Base-by-base conservation (phyloP, 2,888 invertebrate genomes). In the Tetrapedia diversipes region DNA sequence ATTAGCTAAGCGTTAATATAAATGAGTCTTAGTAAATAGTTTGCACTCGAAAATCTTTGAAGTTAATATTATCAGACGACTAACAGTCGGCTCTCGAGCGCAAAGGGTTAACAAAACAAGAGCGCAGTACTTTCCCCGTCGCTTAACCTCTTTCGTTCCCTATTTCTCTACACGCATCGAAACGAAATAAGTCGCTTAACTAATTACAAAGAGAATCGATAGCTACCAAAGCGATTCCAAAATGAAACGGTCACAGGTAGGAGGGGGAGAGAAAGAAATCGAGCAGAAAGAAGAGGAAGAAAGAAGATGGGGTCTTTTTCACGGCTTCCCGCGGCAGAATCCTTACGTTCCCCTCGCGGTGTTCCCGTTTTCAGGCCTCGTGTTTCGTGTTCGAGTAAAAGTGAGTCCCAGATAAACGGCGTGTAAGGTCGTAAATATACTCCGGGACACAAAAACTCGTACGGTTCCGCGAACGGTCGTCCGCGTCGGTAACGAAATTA, bases 401-500 rank as follows among this genome's bases (percentile, higher is more conserved):
- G 80, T 81, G 78, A 80, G 78, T 72, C 74, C 64, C 59, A 75
- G 74, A 75, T 78, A 75, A 80, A 77, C 66, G 59, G 59, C 59
- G 34, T 61, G 68, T 68, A 53, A 45, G n/a, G 45, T 59, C 63
- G 65, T 72, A 76, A 72, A 72, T 72, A 67, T 39, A 67, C 53
- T 19, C 53, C 14, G 19, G 19, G 11, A 59, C n/a, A 53, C 29
- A 49, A 60, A 71, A 66, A 63, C 59, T 49, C 43, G 41, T 45
- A 32, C 41, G 66, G 61, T 67, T 43, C 32, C 47, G 56, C 24
- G 39, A 43, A 29, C n/a, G n/a, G n/a, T 11, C 19, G 22, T 22
- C 39, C 60, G 19, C 19, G 34, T 43, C 37, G 14, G 16, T 22
- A 41, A 56, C 29, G 51, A 71, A 76, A 54, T 54, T 57, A 66